Conservation (phyloP, 2,113 vertebrate species). For the Brachypteracias leptosomus region DNA sequence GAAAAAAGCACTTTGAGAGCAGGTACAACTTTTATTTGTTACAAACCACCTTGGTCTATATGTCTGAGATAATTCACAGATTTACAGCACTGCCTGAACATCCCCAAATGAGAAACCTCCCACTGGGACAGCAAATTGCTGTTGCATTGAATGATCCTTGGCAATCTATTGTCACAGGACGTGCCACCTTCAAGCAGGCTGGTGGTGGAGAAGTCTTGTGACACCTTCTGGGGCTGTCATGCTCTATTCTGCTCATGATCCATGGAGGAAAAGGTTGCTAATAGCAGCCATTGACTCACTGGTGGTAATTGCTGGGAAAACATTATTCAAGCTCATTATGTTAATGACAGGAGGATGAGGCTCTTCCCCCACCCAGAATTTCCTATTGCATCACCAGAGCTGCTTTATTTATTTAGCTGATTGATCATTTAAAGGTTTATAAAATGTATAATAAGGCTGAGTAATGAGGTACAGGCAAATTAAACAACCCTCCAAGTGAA, state of each 20-base stretch:
- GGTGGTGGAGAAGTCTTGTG: not conserved
- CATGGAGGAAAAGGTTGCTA: conserved; percentile 30
- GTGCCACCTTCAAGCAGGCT: not conserved
- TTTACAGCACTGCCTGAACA: not conserved
- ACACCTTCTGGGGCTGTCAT: not conserved
- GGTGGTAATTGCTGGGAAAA: conserved; percentile 30
- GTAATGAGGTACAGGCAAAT: not conserved
- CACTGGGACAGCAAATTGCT: not conserved
- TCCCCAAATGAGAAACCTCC: not conserved
- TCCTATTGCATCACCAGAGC: no score
- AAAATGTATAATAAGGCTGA: not conserved
- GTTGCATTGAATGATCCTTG: conserved; percentile 5
- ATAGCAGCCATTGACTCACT: conserved; percentile 31
- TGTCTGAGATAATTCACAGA: not conserved
- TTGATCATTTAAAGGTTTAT: conserved; percentile 44
- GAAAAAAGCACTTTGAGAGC: not conserved
- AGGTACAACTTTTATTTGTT: not conserved
- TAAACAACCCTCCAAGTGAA: not conserved
- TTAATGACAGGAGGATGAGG: conserved; percentile 23
- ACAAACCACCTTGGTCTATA: not conserved
- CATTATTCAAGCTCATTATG: conserved; percentile 19
- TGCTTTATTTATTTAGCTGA: conserved; percentile 49
- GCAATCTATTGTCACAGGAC: not conserved
- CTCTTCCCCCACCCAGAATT: no score
- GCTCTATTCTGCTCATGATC: not conserved